A percentile compares a stretch with the other conserved stretches of the same genome.
Conservation (phyloP, 2,888 invertebrate species). For the Tachina grossa region DNA sequence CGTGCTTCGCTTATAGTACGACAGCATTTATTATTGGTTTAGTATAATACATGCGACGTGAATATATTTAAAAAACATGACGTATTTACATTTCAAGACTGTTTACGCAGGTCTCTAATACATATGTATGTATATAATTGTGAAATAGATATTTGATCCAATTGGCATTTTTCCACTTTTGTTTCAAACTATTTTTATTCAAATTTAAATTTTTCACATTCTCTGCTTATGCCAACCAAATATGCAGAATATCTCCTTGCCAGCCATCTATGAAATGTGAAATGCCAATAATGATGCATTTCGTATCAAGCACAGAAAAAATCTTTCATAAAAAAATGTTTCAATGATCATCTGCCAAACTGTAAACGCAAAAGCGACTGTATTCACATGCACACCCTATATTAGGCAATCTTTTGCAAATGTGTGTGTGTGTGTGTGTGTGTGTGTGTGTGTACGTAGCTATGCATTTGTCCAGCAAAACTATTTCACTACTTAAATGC, state of each 20-base stretch:
- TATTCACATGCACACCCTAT: constrained; percentile 36
- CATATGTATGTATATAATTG: too few relatives aligned
- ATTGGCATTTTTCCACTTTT: too few relatives aligned
- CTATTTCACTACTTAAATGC: constrained; percentile 51
- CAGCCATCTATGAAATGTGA: neutral
- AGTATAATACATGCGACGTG: too few relatives aligned
- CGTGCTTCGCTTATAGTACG: too few relatives aligned
- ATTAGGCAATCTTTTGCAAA: constrained; percentile 41
- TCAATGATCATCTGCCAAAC: constrained; percentile 4
- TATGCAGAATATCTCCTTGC: neutral
- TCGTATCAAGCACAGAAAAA: neutral
- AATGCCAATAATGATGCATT: neutral
- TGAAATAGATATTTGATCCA: too few relatives aligned
- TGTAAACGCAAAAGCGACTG: constrained; percentile 15
- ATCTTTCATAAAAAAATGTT: neutral
- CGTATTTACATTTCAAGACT: too few relatives aligned
- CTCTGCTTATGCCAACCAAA: too few relatives aligned
- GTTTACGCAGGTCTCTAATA: too few relatives aligned
- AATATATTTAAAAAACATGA: too few relatives aligned
- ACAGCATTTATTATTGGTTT: too few relatives aligned
- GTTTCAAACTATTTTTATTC: too few relatives aligned
- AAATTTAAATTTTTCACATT: too few relatives aligned
- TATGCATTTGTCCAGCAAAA: neutral
- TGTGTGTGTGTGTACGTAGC: neutral
- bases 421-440: neutral